Evolutionary conservation across 1,140 invertebrate genomes (phyloP).

Genomic region (Charaxes varanes): DNA sequence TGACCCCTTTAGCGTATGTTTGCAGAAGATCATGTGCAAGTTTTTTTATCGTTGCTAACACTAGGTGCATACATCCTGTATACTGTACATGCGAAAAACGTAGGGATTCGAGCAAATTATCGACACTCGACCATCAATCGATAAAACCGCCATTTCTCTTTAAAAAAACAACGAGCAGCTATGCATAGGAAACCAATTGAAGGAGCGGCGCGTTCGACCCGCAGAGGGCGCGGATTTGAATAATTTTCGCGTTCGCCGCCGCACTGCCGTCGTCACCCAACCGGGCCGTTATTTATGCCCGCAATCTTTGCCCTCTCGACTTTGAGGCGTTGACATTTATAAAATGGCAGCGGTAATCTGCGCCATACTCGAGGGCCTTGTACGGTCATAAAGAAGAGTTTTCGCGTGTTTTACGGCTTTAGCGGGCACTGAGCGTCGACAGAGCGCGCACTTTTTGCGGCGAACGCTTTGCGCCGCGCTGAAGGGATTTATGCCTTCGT

Average conservation of each 20-base stretch:
- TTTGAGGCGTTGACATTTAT: constrained; percentile 27
- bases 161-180: not conserved
- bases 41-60: too few species aligned
- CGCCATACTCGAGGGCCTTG: constrained; percentile 23
- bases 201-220: not conserved
- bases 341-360: constrained; percentile 24
- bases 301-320: constrained; percentile 22
- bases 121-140: too few species aligned
- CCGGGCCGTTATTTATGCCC: constrained; percentile 17
- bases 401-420: constrained; percentile 35
- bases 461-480: too few species aligned
- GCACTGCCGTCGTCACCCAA: too few species aligned
- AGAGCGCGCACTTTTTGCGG: constrained; percentile 9
- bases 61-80: too few species aligned
- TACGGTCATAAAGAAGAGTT: constrained; percentile 31
- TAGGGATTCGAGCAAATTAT: too few species aligned
- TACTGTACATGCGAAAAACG: too few species aligned
- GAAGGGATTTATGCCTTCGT: too few species aligned
- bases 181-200: not conserved
- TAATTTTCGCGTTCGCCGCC: constrained; percentile 16
- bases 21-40: too few species aligned
- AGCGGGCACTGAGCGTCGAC: constrained; percentile 22
- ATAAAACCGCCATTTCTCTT: too few species aligned
- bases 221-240: constrained; percentile 11
- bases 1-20: too few species aligned